phyloP scores from a whole-genome alignment of 1,140 invertebrate species.

The Hermetia illucens region DNA sequence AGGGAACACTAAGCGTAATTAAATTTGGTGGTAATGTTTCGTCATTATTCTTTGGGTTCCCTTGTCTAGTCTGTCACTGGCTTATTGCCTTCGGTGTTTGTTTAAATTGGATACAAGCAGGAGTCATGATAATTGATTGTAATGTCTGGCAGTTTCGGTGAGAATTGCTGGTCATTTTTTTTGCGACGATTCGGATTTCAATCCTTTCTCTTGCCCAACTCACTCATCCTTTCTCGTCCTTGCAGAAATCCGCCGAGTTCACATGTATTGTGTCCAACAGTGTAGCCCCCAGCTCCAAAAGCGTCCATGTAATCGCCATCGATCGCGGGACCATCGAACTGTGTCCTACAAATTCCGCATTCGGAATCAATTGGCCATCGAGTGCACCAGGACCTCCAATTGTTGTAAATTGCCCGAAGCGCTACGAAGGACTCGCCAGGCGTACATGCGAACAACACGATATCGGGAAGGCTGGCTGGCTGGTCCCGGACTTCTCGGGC shows the following conservation, averaged over 20 bases:
- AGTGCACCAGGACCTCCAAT: slow-evolving; percentile 45
- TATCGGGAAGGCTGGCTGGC: slow-evolving; percentile 48
- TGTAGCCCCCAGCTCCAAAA: slow-evolving; percentile 38
- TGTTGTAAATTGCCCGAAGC: slow-evolving; percentile 41
- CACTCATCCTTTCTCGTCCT: slow-evolving; percentile 11
- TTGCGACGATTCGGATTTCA: too few species aligned
- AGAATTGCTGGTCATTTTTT: too few species aligned
- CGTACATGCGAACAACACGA: slow-evolving; percentile 43
- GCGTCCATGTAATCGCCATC: slow-evolving; percentile 44
- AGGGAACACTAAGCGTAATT: too few species aligned
- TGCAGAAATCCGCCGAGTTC: slow-evolving; percentile 47
- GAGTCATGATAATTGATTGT: too few species aligned
- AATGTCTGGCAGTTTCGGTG: too few species aligned
- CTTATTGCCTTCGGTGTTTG: too few species aligned
- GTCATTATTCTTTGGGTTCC: too few species aligned
- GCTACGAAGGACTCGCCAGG: slow-evolving; percentile 33
- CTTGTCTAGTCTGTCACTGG: too few species aligned
- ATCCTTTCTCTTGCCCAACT: too few species aligned
- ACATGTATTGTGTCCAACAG: slow-evolving; percentile 41
- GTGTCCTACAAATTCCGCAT: slow-evolving; percentile 32
- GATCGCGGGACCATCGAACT: slow-evolving; percentile 40
- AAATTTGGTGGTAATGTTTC: too few species aligned
- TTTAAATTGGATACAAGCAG: too few species aligned
- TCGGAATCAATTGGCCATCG: slow-evolving; percentile 41
- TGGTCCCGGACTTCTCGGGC: slow-evolving; percentile 53